Conservation (phyloP, 2,113 vertebrate species). For the Siniperca knerii region DNA sequence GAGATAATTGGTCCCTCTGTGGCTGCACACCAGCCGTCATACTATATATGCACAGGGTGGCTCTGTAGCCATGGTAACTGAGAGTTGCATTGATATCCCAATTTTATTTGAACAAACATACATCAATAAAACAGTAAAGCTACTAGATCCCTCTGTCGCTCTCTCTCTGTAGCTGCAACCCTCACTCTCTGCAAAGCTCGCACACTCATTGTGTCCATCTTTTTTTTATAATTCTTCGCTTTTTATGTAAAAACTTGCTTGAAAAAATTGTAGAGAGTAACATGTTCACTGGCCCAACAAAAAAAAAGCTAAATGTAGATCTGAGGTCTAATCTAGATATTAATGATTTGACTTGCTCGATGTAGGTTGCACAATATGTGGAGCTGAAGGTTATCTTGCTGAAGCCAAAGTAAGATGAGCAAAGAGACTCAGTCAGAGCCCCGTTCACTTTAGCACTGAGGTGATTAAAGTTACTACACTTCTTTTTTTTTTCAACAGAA, state of each 20-base stretch:
- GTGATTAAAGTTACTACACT: slow-evolving; percentile 14
- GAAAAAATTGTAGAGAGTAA: background rate
- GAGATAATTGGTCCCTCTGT: slow-evolving; percentile 78
- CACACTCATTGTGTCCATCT: slow-evolving; percentile 5
- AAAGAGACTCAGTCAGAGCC: background rate
- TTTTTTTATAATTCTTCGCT: slow-evolving; percentile 10
- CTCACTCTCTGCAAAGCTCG: slow-evolving; percentile 6
- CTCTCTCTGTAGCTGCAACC: background rate
- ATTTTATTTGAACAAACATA: slow-evolving; percentile 64
- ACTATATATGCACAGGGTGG: slow-evolving; percentile 51
- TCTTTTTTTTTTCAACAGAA: background rate
- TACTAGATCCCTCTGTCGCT: slow-evolving; percentile 1
- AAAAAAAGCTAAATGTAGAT: background rate
- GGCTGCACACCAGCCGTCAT: slow-evolving; percentile 35
- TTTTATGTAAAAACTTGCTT: background rate
- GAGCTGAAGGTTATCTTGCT: slow-evolving; percentile 17
- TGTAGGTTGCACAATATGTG: background rate
- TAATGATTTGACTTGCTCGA: slow-evolving; percentile 14
- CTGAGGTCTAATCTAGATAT: background rate
- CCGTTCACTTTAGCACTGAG: background rate
- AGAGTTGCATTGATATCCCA: slow-evolving; percentile 53
- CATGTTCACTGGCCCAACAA: background rate
- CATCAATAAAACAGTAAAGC: slow-evolving; percentile 53
- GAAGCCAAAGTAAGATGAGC: background rate
- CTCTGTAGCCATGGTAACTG: slow-evolving; percentile 77